These are phyloP conservation scores for Papilio machaon DNA, from an alignment of 1,140 invertebrate genomes.

Conservation along the genomic window DNA sequence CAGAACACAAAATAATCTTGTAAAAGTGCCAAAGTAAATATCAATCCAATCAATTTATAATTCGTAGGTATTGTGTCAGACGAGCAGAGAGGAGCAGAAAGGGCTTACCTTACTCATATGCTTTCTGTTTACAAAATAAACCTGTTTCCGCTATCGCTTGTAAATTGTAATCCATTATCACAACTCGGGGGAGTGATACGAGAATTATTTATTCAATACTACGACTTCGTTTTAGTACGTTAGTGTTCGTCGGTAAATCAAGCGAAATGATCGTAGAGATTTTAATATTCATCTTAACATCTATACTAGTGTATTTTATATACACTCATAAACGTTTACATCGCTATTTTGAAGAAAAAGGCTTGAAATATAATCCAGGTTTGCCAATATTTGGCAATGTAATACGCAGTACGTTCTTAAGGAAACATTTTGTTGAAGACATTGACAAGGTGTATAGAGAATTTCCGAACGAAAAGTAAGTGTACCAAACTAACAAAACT, in stretches of 20 bases:
- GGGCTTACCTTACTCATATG: too few relatives aligned
- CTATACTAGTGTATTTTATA: slow-evolving; percentile 49
- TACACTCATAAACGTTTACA: slow-evolving; percentile 53
- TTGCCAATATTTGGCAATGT: slow-evolving; percentile 67
- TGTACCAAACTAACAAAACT: background rate
- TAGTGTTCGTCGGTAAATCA: background rate
- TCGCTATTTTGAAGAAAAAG: slow-evolving; percentile 51
- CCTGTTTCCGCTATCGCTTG: background rate
- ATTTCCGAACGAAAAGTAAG: slow-evolving; percentile 53
- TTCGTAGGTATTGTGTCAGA: too few relatives aligned
- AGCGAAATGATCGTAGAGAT: slow-evolving; percentile 61
- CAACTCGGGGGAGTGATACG: background rate
- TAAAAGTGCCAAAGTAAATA: too few relatives aligned
- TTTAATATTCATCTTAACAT: slow-evolving; percentile 58
- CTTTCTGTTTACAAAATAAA: too few relatives aligned
- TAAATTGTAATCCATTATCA: background rate
- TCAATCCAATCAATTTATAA: too few relatives aligned
- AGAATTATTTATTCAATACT: slow-evolving; percentile 26
- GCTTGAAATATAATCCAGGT: slow-evolving; percentile 58
- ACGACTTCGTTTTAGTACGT: background rate
- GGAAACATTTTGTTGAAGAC: slow-evolving; percentile 43
- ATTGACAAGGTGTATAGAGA: slow-evolving; percentile 44
- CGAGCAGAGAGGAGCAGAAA: too few relatives aligned
- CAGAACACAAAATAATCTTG: too few relatives aligned
- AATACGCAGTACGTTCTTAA: slow-evolving; percentile 46